phyloP scores from a whole-genome alignment of 2,113 vertebrate genomes.

The Chloebia gouldiae region DNA sequence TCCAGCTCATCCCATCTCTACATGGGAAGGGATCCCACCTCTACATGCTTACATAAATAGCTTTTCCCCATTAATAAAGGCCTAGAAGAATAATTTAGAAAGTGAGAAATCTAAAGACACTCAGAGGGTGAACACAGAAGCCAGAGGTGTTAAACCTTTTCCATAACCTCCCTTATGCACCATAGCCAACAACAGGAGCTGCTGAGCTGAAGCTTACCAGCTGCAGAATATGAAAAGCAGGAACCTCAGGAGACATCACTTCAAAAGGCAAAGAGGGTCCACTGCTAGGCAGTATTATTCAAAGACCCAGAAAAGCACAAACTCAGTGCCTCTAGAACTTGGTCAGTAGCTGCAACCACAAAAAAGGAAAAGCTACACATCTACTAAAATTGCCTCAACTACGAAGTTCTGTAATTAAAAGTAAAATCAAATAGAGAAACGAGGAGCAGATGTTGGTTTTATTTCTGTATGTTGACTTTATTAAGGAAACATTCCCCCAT shows the following conservation, averaged over 20 bases:
- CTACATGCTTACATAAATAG: background rate
- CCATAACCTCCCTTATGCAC: background rate
- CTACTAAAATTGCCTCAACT: slow-evolving; percentile 7
- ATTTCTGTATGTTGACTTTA: slow-evolving; percentile 54
- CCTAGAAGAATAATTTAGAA: background rate
- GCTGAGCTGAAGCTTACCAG: background rate
- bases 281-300: background rate
- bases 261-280: background rate
- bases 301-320: background rate
- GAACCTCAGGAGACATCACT: background rate
- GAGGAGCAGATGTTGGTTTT: slow-evolving; percentile 52
- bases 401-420: slow-evolving; percentile 59
- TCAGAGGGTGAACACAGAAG: background rate
- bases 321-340: background rate
- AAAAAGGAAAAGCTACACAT: background rate
- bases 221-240: background rate
- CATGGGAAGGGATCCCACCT: background rate
- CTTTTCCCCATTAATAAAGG: background rate
- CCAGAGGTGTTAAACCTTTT: background rate
- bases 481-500: slow-evolving; percentile 52
- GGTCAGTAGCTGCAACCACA: slow-evolving; percentile 7
- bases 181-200: background rate
- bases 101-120: background rate
- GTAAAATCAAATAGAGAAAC: slow-evolving; percentile 41
- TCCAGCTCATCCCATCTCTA: background rate